These are phyloP conservation scores for Amazona ochrocephala DNA, from an alignment of 2,797 vertebrate species.

Conservation along the genomic window DNA sequence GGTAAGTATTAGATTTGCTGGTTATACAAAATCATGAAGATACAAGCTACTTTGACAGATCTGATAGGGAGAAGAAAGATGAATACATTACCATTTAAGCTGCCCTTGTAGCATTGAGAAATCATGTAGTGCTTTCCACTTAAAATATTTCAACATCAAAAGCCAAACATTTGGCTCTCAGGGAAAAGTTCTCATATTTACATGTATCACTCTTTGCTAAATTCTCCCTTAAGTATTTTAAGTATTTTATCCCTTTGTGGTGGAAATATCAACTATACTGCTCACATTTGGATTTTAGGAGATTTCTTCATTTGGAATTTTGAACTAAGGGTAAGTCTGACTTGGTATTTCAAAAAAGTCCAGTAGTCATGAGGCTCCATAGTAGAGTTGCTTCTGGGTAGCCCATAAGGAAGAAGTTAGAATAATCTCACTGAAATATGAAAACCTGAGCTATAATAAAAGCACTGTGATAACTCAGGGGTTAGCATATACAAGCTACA, in stretches of 20 bases:
- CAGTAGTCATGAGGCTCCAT: not conserved
- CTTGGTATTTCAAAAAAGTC: not conserved
- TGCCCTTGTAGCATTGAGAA: slow-evolving; percentile 30
- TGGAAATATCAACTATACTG: not conserved
- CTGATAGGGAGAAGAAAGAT: slow-evolving; percentile 42
- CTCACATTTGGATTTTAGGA: not conserved
- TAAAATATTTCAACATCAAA: slow-evolving; percentile 57
- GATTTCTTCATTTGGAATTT: not conserved
- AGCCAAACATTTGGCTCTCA: slow-evolving; percentile 16
- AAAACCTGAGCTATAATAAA: slow-evolving; percentile 13
- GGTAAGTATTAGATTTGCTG: slow-evolving; percentile 52
- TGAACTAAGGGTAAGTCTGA: not conserved
- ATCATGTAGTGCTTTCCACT: slow-evolving; percentile 31
- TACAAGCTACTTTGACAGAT: slow-evolving; percentile 41
- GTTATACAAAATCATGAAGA: slow-evolving; percentile 38
- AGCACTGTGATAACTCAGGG: not conserved
- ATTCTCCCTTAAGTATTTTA: slow-evolving; percentile 5
- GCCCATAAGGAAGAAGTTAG: not conserved
- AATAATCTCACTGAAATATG: not conserved
- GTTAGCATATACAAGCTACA: not conserved
- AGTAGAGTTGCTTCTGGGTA: not conserved
- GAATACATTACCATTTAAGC: slow-evolving; percentile 14
- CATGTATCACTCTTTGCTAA: not conserved
- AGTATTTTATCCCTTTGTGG: not conserved
- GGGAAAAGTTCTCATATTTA: slow-evolving; percentile 13